Evolutionary conservation across 2,113 vertebrate genomes (phyloP), one percentile per base, ranked within the genome.

Genomic region (Forbesichthys agassizii): DNA sequence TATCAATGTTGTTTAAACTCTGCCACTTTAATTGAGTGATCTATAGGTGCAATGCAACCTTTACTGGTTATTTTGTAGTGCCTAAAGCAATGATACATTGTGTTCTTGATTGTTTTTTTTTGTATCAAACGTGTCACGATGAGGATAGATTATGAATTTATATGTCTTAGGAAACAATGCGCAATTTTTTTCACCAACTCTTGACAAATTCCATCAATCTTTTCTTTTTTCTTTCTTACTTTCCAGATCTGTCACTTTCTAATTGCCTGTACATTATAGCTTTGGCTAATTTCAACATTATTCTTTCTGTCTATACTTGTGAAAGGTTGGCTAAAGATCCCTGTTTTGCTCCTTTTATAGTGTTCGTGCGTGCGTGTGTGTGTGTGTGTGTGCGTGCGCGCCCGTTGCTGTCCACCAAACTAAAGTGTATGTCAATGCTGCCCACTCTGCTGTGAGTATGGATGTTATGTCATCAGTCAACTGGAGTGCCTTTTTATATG

Each of bases 1-100:
- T 72, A 85, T 79, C 70, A 55, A 76, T 80, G 61, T 64, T 82
- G 2, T 61, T 74, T 77, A 61, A 73, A 77, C 84, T 80, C 81
- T 91, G 85, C 85, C 88, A 90, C 88, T 91, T 88, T 82, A 72
- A 87, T 79, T 73, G 80, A 87, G 79, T 84, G 80, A 86, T 83
- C 69, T 81, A 56, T 71, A 76, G 85, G 84, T 88, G 88, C 84
- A 85, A 82, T 88, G 78, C 85, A 87, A 75, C 86, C 84, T 86
- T 65, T 88, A 72, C 83, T 81, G 75, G 83, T 84, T 83, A 69
- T 84, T 86, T 84, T 84, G 75, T 89, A 76, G 84, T 89, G 84
- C 87, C 84, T 87, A 72, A 78, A 86, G 70, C 71, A 73, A 77
- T 79, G 82, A 80, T 13, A 59, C 53, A 18, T 55, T 84, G 59